Conservation (phyloP, 2,888 invertebrate genomes). For the Rhagonycha fulva region DNA sequence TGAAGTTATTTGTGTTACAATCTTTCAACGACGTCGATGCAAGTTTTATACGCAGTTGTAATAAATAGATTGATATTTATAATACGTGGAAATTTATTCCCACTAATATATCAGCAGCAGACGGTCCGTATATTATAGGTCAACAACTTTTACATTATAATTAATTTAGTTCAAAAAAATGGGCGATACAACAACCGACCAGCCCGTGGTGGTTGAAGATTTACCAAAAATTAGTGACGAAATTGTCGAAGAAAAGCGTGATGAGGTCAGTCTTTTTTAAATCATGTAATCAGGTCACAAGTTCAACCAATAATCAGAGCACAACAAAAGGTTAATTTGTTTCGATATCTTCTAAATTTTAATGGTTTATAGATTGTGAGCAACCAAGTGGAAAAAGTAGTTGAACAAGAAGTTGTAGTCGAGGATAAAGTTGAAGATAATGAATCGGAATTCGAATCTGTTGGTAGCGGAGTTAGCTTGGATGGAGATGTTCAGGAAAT, state of each 20-base stretch:
- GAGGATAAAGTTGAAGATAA: slow-evolving; percentile 36
- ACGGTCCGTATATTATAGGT: not conserved
- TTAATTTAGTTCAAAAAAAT: not conserved
- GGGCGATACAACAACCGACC: not conserved
- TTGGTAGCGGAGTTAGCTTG: slow-evolving; percentile 45
- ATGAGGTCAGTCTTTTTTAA: slow-evolving; percentile 2
- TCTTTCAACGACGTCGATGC: not conserved
- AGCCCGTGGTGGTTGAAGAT: not conserved
- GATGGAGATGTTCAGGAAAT: not conserved
- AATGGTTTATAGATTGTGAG: not conserved
- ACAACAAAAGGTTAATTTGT: slow-evolving; percentile 24
- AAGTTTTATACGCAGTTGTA: not conserved
- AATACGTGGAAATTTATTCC: not conserved
- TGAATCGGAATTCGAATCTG: slow-evolving; percentile 47
- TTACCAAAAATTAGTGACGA: not conserved
- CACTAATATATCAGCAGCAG: not conserved
- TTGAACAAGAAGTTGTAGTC: not conserved
- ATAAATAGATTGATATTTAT: not conserved
- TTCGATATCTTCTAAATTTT: not conserved
- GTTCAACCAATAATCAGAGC: slow-evolving; percentile 46
- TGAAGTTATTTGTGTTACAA: not conserved
- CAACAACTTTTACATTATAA: not conserved
- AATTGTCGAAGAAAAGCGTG: not conserved
- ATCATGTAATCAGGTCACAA: slow-evolving; percentile 44
- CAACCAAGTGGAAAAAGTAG: not conserved